Evolutionary conservation across 92 coral and sea anemone genomes (phyloP).

Genomic region (Phymanthus crucifer): DNA sequence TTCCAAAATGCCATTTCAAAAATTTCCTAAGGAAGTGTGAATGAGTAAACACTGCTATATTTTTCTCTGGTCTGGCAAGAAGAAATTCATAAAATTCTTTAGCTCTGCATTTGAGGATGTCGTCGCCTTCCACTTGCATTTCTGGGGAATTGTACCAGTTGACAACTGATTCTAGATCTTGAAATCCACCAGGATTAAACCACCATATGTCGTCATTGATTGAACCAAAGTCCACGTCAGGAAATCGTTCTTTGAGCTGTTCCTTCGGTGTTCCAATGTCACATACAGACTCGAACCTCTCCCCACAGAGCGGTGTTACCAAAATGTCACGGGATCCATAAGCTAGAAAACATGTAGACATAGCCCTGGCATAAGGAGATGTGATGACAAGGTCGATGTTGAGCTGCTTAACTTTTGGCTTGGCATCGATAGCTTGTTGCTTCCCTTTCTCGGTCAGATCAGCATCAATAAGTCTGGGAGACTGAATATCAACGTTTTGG

Average conservation of each 20-base stretch:
- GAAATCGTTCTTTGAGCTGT: slow-evolving; percentile 28
- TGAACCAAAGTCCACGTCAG: slow-evolving; percentile 46
- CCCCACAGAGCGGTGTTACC: slow-evolving; percentile 50
- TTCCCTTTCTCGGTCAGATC: slow-evolving; percentile 37
- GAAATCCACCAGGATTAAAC: slow-evolving; percentile 31
- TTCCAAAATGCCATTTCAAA: slow-evolving; percentile 44
- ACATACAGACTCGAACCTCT: slow-evolving; percentile 50
- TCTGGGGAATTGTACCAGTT: slow-evolving; percentile 12
- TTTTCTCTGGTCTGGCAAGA: slow-evolving; percentile 39
- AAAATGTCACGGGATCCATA: slow-evolving; percentile 52
- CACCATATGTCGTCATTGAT: slow-evolving; percentile 51
- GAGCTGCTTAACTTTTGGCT: slow-evolving; percentile 23
- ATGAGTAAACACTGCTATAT: slow-evolving; percentile 62
- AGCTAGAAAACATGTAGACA: slow-evolving; percentile 53
- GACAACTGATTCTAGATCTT: slow-evolving; percentile 17
- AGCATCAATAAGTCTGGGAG: slow-evolving; percentile 37
- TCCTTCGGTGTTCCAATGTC: slow-evolving; percentile 55
- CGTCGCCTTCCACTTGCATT: slow-evolving; percentile 35
- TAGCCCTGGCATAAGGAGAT: slow-evolving; percentile 55
- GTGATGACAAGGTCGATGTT: slow-evolving; percentile 59
- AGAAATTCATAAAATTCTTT: slow-evolving; percentile 49
- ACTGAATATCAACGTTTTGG: slow-evolving; percentile 23
- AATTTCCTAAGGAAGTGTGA: slow-evolving; percentile 53
- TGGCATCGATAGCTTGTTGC: slow-evolving; percentile 32
- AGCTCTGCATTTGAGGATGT: slow-evolving; percentile 35